Conservation (phyloP, 1,140 invertebrate species). For the Dysdera silvatica region DNA sequence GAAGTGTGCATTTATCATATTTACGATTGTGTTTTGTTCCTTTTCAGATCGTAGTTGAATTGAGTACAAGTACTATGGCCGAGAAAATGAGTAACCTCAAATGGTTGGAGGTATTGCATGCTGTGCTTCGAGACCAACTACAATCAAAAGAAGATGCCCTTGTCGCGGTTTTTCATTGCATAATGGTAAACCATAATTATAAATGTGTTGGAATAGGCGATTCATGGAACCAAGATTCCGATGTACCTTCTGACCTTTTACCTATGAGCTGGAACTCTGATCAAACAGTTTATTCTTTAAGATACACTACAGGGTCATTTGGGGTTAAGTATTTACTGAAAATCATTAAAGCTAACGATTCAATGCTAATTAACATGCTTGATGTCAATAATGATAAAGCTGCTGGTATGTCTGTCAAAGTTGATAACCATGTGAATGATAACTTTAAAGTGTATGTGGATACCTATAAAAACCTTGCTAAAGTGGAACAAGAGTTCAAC, state of each 20-base stretch:
- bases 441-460: neutral
- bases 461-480: neutral
- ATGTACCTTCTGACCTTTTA: neutral
- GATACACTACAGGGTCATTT: neutral
- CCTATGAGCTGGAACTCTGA: neutral
- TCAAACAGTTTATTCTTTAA: neutral
- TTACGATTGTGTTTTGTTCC: no score
- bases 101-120: no score
- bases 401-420: neutral
- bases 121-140: no score
- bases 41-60: no score
- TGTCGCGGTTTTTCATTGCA: constrained; percentile 13
- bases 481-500: neutral
- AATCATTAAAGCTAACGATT: neutral
- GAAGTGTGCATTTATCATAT: no score
- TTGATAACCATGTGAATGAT: neutral
- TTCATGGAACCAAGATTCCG: neutral
- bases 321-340: neutral
- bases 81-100: no score
- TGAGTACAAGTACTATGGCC: no score
- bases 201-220: constrained; percentile 19
- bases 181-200: constrained; percentile 6
- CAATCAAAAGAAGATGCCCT: constrained; percentile 13
- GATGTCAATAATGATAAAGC: neutral
- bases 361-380: neutral